A percentile compares a stretch with the other conserved stretches of the same genome.
Evolutionary conservation across 2,113 vertebrate species (phyloP).

Genomic region (Cynocephalus volans): DNA sequence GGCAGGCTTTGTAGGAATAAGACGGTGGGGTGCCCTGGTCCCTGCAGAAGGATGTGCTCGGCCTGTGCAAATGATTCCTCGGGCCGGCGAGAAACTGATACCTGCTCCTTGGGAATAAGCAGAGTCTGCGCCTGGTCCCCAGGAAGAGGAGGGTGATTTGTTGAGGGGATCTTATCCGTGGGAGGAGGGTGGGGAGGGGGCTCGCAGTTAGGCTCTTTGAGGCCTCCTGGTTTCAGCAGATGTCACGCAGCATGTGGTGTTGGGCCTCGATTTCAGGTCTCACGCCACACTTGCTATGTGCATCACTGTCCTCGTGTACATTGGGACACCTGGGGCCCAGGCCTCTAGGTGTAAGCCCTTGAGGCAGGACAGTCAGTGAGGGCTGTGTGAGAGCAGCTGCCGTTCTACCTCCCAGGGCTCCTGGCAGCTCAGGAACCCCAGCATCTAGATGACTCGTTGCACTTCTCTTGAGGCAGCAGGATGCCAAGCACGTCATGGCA

Average conservation of each 20-base stretch:
- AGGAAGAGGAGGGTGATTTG: not conserved
- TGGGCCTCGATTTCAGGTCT: not conserved
- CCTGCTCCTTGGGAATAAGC: not conserved
- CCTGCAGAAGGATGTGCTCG: not conserved
- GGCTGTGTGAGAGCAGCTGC: accelerated
- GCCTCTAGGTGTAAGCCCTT: not conserved
- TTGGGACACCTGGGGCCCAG: not conserved
- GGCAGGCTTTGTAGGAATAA: not conserved
- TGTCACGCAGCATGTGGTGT: no score
- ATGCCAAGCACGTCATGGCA: not conserved
- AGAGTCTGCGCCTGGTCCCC: not conserved
- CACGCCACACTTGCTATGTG: not conserved
- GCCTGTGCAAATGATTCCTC: not conserved
- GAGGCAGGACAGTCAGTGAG: not conserved
- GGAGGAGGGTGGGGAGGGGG: not conserved
- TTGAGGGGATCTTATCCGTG: not conserved
- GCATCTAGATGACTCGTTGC: not conserved
- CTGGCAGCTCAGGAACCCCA: not conserved
- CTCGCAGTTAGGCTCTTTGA: not conserved
- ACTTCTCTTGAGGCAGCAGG: not conserved
- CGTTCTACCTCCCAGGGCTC: not conserved
- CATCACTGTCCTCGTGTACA: not conserved
- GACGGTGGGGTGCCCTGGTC: not conserved
- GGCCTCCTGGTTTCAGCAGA: not conserved
- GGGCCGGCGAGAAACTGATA: not conserved